Evolutionary conservation across 2,797 vertebrate species (phyloP).

Genomic region (Borostomias antarcticus): DNA sequence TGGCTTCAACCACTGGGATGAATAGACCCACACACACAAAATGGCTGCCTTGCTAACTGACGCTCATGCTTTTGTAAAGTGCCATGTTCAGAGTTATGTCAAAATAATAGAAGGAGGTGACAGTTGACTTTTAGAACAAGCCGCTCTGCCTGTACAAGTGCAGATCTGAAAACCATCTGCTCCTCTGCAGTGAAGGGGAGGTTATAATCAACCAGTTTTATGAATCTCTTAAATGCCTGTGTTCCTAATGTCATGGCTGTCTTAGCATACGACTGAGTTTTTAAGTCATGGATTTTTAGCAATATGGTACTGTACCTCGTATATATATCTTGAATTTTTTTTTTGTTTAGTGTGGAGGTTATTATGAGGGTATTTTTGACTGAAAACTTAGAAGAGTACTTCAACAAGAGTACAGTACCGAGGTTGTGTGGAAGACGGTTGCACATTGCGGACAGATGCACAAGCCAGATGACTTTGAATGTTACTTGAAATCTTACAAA

Average conservation of each 20-base stretch:
- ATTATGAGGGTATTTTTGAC: background rate
- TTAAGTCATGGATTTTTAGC: constrained; percentile 18
- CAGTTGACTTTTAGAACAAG: background rate
- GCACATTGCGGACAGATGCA: constrained; percentile 17
- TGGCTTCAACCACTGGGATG: background rate
- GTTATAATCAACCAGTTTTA: constrained; percentile 1
- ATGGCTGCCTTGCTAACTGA: background rate
- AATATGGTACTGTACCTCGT: background rate
- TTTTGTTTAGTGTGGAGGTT: constrained; percentile 4
- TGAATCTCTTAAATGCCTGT: background rate
- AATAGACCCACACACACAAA: background rate
- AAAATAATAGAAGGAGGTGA: background rate
- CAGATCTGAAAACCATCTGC: background rate
- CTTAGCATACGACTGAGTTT: constrained; percentile 19
- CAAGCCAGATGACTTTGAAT: constrained; percentile 31
- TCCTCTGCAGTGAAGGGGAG: background rate
- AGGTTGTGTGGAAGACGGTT: background rate
- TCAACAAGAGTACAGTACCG: background rate
- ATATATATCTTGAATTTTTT: constrained; percentile 4
- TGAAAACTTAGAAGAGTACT: background rate
- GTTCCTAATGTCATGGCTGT: background rate
- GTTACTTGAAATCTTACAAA: constrained; percentile 24
- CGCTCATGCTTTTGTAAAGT: background rate
- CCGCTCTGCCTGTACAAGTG: background rate
- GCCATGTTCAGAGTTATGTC: constrained; percentile 1